Conservation (phyloP, 2,888 invertebrate species). For the Tipula unca region DNA sequence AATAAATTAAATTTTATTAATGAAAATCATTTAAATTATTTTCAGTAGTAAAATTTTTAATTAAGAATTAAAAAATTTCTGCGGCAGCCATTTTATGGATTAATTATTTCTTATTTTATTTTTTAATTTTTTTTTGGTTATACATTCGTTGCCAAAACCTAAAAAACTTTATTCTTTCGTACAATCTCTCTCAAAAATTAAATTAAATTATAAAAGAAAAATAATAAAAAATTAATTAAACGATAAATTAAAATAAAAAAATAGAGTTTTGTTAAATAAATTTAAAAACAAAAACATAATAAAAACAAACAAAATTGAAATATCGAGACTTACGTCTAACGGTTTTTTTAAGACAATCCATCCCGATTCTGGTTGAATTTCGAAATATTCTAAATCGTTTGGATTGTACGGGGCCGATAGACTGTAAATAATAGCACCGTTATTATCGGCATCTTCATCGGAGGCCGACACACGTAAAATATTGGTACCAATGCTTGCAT, state of each 20-base stretch:
- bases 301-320: not conserved
- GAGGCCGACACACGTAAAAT: conserved; percentile 91
- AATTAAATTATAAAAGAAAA: not conserved
- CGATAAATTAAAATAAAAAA: conserved; percentile 30
- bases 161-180: conserved; percentile 14
- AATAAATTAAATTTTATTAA: conserved; percentile 15
- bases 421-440: conserved; percentile 89
- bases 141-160: conserved; percentile 16
- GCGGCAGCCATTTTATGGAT: conserved; percentile 27
- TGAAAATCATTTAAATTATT: not conserved
- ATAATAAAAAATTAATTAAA: not conserved
- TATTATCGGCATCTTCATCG: conserved; percentile 94
- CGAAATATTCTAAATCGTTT: conserved; percentile 88
- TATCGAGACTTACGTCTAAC: conserved; percentile 79
- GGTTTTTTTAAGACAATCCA: conserved; percentile 95
- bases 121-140: conserved; percentile 10
- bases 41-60: not conserved
- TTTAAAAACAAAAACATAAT: not conserved
- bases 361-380: conserved; percentile 93
- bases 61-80: conserved; percentile 24
- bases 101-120: conserved; percentile 18
- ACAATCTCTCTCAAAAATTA: not conserved
- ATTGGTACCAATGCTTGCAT: conserved; percentile 90
- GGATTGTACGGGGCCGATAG: conserved; percentile 83
- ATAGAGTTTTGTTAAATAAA: conserved; percentile 37